These are phyloP conservation scores for Cephus runcator DNA, from an alignment of 2,888 invertebrate species.

Conservation along the genomic window DNA sequence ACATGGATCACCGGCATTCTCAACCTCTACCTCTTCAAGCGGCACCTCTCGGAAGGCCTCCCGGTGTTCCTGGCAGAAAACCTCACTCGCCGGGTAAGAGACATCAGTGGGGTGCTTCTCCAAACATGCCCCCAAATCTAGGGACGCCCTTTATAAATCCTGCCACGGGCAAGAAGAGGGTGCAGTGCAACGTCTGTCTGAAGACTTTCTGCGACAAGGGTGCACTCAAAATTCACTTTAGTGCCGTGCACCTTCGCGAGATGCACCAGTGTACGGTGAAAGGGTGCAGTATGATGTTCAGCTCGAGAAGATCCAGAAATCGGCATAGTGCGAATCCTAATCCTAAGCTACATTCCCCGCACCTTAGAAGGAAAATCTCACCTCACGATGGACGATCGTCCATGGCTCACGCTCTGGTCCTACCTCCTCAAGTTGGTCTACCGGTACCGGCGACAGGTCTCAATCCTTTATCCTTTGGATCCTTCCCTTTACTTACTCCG, in stretches of 20 bases:
- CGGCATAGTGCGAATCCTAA: conserved; percentile 98
- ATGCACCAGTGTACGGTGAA: conserved; percentile 99
- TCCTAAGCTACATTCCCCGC: conserved; percentile 96
- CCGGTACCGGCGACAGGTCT: conserved; percentile 74
- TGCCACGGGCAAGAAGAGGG: conserved; percentile 94
- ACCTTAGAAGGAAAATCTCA: conserved; percentile 91
- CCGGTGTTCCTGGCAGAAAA: conserved; percentile 70
- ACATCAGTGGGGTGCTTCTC: conserved; percentile 73
- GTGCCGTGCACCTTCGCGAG: conserved; percentile 97
- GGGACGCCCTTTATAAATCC: conserved; percentile 93
- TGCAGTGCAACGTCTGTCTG: conserved; percentile 97
- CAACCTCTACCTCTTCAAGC: conserved; percentile 64
- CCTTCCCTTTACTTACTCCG: conserved; percentile 81
- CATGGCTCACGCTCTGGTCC: conserved; percentile 83
- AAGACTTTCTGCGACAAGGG: conserved; percentile 99
- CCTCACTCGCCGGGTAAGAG: conserved; percentile 81
- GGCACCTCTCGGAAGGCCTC: conserved; percentile 64
- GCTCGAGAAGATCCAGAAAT: conserved; percentile 93
- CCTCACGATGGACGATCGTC: conserved; percentile 93
- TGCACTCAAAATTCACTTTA: conserved; percentile 98
- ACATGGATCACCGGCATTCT: conserved; percentile 38
- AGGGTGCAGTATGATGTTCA: conserved; percentile 99
- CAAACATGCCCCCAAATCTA: conserved; percentile 81
- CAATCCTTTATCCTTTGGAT: conserved; percentile 80
- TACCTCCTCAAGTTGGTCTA: conserved; percentile 78